Conservation (phyloP, 1,140 invertebrate species). For the Acyrthosiphon pisum region DNA sequence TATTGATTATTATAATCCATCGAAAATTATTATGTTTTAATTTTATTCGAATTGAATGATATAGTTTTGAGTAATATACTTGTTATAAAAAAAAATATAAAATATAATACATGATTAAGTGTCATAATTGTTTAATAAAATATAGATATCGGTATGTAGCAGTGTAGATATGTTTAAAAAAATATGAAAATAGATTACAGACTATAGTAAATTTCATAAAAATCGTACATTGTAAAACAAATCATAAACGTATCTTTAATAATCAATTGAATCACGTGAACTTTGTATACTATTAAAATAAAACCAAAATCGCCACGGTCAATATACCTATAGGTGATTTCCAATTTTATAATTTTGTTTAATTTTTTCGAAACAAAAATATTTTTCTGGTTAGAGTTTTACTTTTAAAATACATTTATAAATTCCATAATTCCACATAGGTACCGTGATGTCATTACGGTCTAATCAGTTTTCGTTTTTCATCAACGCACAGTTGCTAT, state of each 20-base stretch:
- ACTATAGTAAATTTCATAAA: neutral
- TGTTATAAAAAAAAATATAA: neutral
- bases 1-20: neutral
- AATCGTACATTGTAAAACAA: neutral
- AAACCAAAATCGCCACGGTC: neutral
- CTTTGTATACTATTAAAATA: slow-evolving; percentile 3
- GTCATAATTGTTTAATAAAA: neutral
- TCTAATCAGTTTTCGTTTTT: slow-evolving; percentile 22
- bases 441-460: neutral
- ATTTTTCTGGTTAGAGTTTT: neutral
- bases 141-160: too few relatives aligned
- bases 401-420: neutral
- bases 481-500: neutral
- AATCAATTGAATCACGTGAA: neutral
- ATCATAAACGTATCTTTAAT: neutral
- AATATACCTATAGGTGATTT: neutral
- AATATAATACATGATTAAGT: neutral
- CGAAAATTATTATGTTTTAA: too few relatives aligned
- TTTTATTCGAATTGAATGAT: too few relatives aligned
- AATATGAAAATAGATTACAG: neutral
- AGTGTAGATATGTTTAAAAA: neutral
- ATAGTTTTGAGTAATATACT: neutral
- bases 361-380: too few relatives aligned
- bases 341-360: neutral
- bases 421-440: neutral